A percentile compares a stretch with the other conserved stretches of the same genome.
Conservation (phyloP, 2,888 invertebrate species). For the Drosophila hamatofila region DNA sequence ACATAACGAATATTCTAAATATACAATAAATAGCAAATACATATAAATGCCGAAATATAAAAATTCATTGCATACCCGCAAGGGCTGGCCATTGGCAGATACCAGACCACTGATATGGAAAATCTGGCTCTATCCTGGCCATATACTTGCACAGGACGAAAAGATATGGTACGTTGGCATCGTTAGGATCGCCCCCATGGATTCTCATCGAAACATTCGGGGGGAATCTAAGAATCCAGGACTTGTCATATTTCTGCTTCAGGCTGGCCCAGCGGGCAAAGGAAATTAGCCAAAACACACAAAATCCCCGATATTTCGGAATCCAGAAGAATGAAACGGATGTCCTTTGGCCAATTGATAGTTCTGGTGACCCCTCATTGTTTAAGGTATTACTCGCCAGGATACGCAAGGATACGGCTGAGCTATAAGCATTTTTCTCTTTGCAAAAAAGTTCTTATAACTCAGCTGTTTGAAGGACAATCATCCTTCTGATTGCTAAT, state of each 20-base stretch:
- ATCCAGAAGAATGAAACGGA: too few relatives aligned
- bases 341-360: constrained; percentile 6
- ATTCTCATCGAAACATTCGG: not conserved
- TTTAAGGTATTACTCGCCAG: not conserved
- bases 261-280: not conserved
- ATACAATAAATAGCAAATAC: too few relatives aligned
- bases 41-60: not conserved
- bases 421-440: not conserved
- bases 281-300: not conserved
- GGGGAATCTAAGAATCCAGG: constrained; percentile 1
- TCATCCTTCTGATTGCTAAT: not conserved
- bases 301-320: not conserved
- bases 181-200: not conserved
- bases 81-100: not conserved
- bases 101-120: too few relatives aligned
- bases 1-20: too few relatives aligned
- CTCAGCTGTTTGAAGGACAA: not conserved
- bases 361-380: not conserved
- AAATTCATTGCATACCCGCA: not conserved
- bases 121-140: not conserved
- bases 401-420: not conserved
- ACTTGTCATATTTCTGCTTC: not conserved
- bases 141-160: not conserved
- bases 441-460: not conserved
- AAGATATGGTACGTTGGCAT: not conserved